Conservation (phyloP, 23 tunicate species). For the Phallusia fumigata region DNA sequence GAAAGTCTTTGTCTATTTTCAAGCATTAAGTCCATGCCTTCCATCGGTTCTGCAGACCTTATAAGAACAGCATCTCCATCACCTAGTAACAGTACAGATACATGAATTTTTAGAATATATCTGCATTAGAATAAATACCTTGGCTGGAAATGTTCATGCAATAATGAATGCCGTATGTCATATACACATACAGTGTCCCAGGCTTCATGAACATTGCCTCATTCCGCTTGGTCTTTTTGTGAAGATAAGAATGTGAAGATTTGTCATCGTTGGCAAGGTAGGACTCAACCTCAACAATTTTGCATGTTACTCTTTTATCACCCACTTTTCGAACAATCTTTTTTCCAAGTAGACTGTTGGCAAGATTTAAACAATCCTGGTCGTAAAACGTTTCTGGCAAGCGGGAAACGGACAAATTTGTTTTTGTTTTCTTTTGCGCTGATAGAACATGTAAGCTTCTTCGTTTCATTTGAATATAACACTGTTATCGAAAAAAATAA, state of each 20-base stretch:
- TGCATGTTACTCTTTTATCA: slow-evolving; percentile 14
- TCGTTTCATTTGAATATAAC: neutral
- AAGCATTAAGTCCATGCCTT: slow-evolving; percentile 23
- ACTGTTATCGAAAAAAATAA: no score
- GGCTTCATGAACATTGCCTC: slow-evolving; percentile 75
- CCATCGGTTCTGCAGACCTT: slow-evolving; percentile 52
- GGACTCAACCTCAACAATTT: slow-evolving; percentile 56
- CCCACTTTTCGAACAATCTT: slow-evolving; percentile 21
- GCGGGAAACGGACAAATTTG: neutral
- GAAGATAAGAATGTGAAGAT: slow-evolving; percentile 56
- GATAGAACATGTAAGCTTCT: neutral
- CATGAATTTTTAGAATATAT: neutral
- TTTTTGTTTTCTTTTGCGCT: neutral
- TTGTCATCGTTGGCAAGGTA: slow-evolving; percentile 53
- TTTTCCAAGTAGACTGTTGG: slow-evolving; percentile 47
- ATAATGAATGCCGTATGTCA: slow-evolving; percentile 67
- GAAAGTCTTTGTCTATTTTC: slow-evolving; percentile 5
- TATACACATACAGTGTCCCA: slow-evolving; percentile 63
- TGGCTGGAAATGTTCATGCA: slow-evolving; percentile 71
- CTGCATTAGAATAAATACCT: slow-evolving; percentile 18
- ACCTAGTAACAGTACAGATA: slow-evolving; percentile 12
- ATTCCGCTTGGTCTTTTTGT: slow-evolving; percentile 44
- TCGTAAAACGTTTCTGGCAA: neutral
- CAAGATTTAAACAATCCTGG: slow-evolving; percentile 26
- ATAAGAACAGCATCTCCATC: slow-evolving; percentile 61